Conservation (phyloP, 2,797 vertebrate genomes). For the Nothura maculosa region DNA sequence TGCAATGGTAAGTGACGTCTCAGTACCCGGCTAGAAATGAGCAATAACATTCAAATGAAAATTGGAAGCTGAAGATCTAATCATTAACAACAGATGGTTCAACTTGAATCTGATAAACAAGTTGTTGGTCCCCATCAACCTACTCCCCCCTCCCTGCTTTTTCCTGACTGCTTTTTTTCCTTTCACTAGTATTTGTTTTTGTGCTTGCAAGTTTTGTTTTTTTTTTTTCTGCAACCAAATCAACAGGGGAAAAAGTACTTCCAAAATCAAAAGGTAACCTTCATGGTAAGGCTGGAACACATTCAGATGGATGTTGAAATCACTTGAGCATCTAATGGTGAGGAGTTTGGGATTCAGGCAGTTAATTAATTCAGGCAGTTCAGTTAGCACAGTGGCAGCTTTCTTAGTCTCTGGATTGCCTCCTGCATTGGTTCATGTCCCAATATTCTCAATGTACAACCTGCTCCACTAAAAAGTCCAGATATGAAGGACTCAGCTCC, state of each 20-base stretch:
- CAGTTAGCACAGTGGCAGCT: slow-evolving; percentile 33
- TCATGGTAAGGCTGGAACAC: slow-evolving; percentile 34
- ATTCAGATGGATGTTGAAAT: slow-evolving; percentile 31
- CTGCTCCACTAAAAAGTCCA: slow-evolving; percentile 31
- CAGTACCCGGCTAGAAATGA: slow-evolving; percentile 76
- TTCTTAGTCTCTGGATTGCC: slow-evolving; percentile 39
- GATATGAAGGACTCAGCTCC: neutral
- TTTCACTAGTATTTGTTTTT: slow-evolving; percentile 35
- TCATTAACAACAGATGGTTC: slow-evolving; percentile 85
- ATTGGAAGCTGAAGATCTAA: slow-evolving; percentile 83
- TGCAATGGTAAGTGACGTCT: slow-evolving; percentile 63
- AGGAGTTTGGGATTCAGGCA: slow-evolving; percentile 25
- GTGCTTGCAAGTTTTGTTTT: slow-evolving; percentile 32
- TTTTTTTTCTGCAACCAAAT: slow-evolving; percentile 30
- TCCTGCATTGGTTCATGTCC: slow-evolving; percentile 27
- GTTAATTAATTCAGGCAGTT: slow-evolving; percentile 45
- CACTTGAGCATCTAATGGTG: slow-evolving; percentile 2
- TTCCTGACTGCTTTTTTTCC: neutral
- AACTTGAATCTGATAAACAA: slow-evolving; percentile 80
- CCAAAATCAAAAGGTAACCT: slow-evolving; percentile 40
- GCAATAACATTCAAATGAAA: slow-evolving; percentile 85
- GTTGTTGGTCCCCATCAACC: slow-evolving; percentile 49
- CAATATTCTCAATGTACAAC: slow-evolving; percentile 42
- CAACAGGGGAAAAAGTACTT: slow-evolving; percentile 20
- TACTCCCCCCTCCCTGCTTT: neutral